Percentiles rank a stretch among this genome's conserved stretches.
phyloP scores from a whole-genome alignment of 2,113 vertebrate species.

The Telmatochromis bifrenatus region DNA sequence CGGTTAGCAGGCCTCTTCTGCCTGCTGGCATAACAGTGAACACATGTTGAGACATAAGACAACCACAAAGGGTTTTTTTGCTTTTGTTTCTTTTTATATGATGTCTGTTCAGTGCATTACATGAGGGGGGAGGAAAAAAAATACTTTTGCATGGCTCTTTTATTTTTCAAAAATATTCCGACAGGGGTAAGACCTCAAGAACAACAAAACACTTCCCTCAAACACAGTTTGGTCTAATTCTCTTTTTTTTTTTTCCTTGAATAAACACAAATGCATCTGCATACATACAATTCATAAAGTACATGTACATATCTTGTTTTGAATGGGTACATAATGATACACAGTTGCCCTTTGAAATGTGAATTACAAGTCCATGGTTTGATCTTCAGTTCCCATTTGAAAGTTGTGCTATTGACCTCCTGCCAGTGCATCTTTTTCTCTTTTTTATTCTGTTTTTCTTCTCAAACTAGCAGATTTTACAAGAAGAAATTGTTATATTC shows the following conservation, averaged over 20 bases:
- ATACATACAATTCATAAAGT: constrained; percentile 66
- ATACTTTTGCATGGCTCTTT: constrained; percentile 52
- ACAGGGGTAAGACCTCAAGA: constrained; percentile 46
- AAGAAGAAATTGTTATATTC: constrained; percentile 43
- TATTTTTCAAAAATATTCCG: constrained; percentile 67
- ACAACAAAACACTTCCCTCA: constrained; percentile 60
- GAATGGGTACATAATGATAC: constrained; percentile 64
- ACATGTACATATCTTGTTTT: constrained; percentile 60
- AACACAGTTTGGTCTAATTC: constrained; percentile 51
- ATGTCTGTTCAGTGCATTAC: not conserved
- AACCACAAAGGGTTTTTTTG: not conserved
- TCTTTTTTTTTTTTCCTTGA: constrained; percentile 35
- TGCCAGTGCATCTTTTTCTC: constrained; percentile 34
- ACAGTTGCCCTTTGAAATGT: constrained; percentile 63
- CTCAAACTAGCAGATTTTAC: constrained; percentile 38
- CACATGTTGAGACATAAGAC: not conserved
- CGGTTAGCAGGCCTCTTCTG: not conserved
- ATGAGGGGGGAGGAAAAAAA: not conserved
- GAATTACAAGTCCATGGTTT: constrained; percentile 51
- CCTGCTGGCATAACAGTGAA: not conserved
- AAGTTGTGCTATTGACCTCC: constrained; percentile 58
- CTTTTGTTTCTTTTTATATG: not conserved
- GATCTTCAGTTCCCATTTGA: constrained; percentile 42
- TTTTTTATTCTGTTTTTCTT: constrained; percentile 2
- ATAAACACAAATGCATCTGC: constrained; percentile 66